A percentile compares a stretch with the other conserved stretches of the same genome.
Evolutionary conservation across 2,113 vertebrate species (phyloP).

Genomic region (Vanacampus margaritifer): DNA sequence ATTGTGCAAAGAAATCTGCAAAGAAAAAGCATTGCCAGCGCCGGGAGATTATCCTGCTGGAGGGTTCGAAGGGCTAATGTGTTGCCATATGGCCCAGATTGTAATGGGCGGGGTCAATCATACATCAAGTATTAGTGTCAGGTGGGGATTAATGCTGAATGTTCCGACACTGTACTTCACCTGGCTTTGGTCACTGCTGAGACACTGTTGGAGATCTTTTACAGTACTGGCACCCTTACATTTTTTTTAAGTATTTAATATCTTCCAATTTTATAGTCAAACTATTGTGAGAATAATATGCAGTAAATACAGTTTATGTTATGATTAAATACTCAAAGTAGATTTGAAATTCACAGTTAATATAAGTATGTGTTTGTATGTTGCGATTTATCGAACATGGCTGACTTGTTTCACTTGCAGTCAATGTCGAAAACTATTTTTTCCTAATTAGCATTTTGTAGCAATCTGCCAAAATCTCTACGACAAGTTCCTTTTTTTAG

Average conservation of each 20-base stretch:
- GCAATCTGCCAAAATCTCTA: too few species aligned
- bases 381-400: too few species aligned
- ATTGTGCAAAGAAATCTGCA: constrained; percentile 77
- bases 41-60: constrained; percentile 73
- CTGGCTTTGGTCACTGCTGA: constrained; percentile 17
- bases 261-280: neutral
- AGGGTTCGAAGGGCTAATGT: constrained; percentile 74
- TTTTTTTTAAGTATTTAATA: neutral
- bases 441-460: too few species aligned
- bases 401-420: too few species aligned
- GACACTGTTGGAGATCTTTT: constrained; percentile 7
- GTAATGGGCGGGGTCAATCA: constrained; percentile 76
- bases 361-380: too few species aligned
- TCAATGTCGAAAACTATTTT: too few species aligned
- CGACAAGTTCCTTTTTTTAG: too few species aligned
- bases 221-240: neutral
- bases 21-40: constrained; percentile 75
- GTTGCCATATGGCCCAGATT: constrained; percentile 74
- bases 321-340: neutral
- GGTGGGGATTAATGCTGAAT: constrained; percentile 77
- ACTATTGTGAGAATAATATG: neutral
- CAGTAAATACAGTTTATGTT: neutral
- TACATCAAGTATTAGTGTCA: constrained; percentile 83
- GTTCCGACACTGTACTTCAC: constrained; percentile 61
- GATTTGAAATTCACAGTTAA: neutral